Evolutionary conservation across 2,113 vertebrate species (phyloP).

Genomic region (Ciconia boyciana): DNA sequence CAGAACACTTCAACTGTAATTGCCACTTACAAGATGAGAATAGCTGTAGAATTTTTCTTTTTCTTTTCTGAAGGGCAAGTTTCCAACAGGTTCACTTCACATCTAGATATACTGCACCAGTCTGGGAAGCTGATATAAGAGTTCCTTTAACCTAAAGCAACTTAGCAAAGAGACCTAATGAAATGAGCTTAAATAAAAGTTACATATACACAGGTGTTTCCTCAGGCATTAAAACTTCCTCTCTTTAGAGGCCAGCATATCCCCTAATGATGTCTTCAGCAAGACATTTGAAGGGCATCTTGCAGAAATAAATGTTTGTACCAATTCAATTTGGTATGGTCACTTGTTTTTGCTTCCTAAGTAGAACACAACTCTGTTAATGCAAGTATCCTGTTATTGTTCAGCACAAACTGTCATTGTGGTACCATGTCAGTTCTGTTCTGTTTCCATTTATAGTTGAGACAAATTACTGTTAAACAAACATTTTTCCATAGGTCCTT

Average conservation of each 20-base stretch:
- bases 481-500: conserved; percentile 44
- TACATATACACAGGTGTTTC: conserved; percentile 12
- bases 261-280: neutral
- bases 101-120: neutral
- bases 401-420: conserved; percentile 26
- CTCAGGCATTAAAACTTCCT: conserved; percentile 16
- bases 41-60: neutral
- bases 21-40: neutral
- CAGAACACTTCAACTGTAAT: neutral
- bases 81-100: neutral
- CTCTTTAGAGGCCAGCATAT: neutral
- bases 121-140: neutral
- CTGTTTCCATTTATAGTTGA: conserved; percentile 50
- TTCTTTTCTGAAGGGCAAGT: fast-evolving
- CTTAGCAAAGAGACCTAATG: neutral
- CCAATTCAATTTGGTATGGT: neutral
- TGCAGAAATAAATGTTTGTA: neutral
- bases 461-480: conserved; percentile 34
- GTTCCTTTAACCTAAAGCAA: neutral
- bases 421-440: conserved; percentile 40
- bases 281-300: neutral
- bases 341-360: conserved; percentile 20
- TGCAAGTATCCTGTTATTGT: conserved; percentile 65
- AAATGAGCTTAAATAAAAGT: neutral
- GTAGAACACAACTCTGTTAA: conserved; percentile 3